Conservation (phyloP, 2,797 vertebrate species). For the Apodemus agrarius region DNA sequence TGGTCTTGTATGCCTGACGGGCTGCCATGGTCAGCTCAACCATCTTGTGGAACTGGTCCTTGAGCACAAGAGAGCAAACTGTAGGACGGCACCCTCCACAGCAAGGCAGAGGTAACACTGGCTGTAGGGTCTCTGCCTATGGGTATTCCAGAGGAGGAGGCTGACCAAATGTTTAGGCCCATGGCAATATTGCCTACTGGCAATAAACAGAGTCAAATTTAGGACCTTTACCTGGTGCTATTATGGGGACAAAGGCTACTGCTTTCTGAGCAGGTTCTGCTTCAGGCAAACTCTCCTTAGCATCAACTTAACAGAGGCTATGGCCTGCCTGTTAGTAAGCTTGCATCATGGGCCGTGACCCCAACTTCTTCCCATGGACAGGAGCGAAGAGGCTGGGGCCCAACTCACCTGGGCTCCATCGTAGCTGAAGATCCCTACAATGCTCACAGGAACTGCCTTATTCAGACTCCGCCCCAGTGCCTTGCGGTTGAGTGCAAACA, state of each 20-base stretch:
- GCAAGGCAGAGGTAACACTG: neutral
- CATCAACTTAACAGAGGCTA: too few relatives aligned
- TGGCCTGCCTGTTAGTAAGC: neutral
- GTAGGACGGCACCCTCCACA: neutral
- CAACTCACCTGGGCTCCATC: constrained; percentile 96
- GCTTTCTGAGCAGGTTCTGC: neutral
- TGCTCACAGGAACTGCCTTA: constrained; percentile 96
- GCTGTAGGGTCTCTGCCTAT: too few relatives aligned
- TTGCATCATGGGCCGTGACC: neutral
- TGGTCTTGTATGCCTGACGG: constrained; percentile 93
- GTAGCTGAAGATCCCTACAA: constrained; percentile 99
- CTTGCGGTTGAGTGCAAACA: constrained; percentile 97
- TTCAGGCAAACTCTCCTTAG: neutral
- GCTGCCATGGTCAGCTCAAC: constrained; percentile 95
- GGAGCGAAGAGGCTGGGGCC: neutral
- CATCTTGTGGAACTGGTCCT: constrained; percentile 98
- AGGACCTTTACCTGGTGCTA: neutral
- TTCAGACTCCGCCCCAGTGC: constrained; percentile 95
- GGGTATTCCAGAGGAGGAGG: neutral
- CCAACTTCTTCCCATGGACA: neutral
- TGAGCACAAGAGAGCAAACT: constrained; percentile 33
- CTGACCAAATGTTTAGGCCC: neutral
- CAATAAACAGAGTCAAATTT: neutral
- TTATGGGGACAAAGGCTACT: neutral
- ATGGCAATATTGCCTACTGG: neutral